Base-by-base conservation (phyloP, 2,888 invertebrate species). In the Himalopsyche japonica region DNA sequence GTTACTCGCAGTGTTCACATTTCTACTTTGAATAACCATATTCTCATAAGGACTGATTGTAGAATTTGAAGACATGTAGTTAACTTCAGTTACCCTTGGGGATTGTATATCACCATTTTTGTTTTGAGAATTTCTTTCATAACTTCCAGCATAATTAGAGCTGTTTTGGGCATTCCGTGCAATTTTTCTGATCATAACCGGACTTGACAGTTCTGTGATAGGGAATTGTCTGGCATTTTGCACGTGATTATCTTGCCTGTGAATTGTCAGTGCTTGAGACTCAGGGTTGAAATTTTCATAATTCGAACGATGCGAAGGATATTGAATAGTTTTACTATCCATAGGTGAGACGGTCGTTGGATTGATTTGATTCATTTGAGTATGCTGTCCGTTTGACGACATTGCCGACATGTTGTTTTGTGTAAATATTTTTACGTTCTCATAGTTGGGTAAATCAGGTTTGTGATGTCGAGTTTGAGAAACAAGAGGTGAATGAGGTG, bases 1-100 rank as follows among this genome's bases (percentile, higher is more conserved):
- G 8, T 20, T 24, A 57, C 20, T 57, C 4, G 15, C 43, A 79
- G 64, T 12, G 37, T 49, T 79, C 47, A 80, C 81, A 70, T 80
- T 84, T 20, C 76, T 57, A 78, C 87, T 90, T 30, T 89, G 88
- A 80, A 91, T 89, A 79, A 92, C 91, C 1, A 95, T 92, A 88
- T 95, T 95, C 89, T 95, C 95, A 88, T 95, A 95, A 0, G 93
- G 93, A 87, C 93, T 93, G 4, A 87, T 85, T 77, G 82, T 48
- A 30, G 77, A 70, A 27, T 47, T 76, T 12, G 37, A 30, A 12
- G 27, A n/a, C 7, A 57, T 1, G 15, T 47, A 43, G 10, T 37
- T 24, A 90, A 89, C 82, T 49, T 57, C 57, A 48, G 48, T 8
- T 88, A 87, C 85, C 32, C 79, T 30, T 76, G 81, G 80, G 10